Base-by-base conservation (phyloP, 1,140 invertebrate species). In the Pteromalus puparum region DNA sequence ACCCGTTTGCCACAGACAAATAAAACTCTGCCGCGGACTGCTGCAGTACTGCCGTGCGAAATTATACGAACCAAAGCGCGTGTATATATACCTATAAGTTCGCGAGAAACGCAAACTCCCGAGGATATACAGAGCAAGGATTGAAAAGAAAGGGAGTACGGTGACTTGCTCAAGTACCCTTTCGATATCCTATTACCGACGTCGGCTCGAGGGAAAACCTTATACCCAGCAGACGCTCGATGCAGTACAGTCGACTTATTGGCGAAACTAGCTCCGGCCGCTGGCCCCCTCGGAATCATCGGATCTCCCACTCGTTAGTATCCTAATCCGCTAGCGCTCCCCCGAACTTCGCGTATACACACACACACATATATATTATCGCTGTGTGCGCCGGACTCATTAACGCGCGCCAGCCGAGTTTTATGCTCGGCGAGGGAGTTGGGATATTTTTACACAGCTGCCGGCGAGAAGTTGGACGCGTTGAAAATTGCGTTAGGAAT, bases 131-230 rank as follows among this genome's bases (percentile, higher is more conserved):
- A 26, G 10, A 53, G 81, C 28, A 61, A 82, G 72, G 72, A 82
- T 82, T 82, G 81, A 75, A 65, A 74, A 65, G 30, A 61, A 81
- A 61, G 48, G 48, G n/a, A 70, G 67, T 30, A 30, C 24, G 53
- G 80, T 73, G 81, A 82, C 46, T 82, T 61, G 30, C 12, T 7
- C 7, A 75, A 82, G 74, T 78, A 78, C 75, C 82, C 75, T 78
- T 83, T 83, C 75, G 74, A 78, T 83, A 83, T 83, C 67, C 82
- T 65, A 83, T 83, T 83, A 83, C 73, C 61, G 10, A 65, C 76
- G 61, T 38, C 28, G 24, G 76, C 65, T 61, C 76, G 30, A 68
- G 79, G 79, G 42, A 70, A 81, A 65, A 38, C 74, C 74, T 26
- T 46, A 38, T 42, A 78, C 30, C 28, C 28, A 65, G 30, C 30